Evolutionary conservation across 2,888 invertebrate species (phyloP), one percentile per base, ranked within the genome.

Genomic region (Bellardia bayeri): DNA sequence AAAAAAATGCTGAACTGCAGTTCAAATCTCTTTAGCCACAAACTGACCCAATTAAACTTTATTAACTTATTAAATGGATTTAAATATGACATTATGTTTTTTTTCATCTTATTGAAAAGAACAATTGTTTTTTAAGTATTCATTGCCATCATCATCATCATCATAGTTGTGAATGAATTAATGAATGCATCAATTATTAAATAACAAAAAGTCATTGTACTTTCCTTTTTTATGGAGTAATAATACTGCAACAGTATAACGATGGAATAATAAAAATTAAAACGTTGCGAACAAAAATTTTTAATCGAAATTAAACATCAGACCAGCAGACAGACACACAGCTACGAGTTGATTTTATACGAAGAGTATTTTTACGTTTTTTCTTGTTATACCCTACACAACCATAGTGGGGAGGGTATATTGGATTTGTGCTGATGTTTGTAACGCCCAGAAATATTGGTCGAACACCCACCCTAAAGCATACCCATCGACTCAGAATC

Each of bases 131-230:
- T 45, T 40, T 56, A 66, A 37, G 75, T 51, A 61, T 75, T 51
- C 68, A 51, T 30, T 69, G 69, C 40, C 64, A 74, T 68, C 74
- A 49, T 49, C 30, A 75, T 16, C 16, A 66, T 40, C 11, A 16
- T 64, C 30, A 42, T 64, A 16, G 16, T 66, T 66, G 54, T 74
- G 45, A 81, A 45, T 45, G 2, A 45, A 58, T 74, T 33, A 81
- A 45, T 45, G 11, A 45, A 58, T 75, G 68, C 75, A 61, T 82
- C 51, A 68, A 68, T 82, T 76, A 61, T 82, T 82, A 42, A 61
- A 82, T 82, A 82, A 75, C 69, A 75, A 76, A 75, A 75, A 81
- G 82, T 76, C 82, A 82, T 82, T 76, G 82, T 75, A 75, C 82
- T 82, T 81, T 81, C 33, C 54, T 37, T 6, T 3, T 45, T 37